These are phyloP conservation scores for Dicentrarchus labrax DNA, from an alignment of 2,113 vertebrate genomes.

Conservation along the genomic window DNA sequence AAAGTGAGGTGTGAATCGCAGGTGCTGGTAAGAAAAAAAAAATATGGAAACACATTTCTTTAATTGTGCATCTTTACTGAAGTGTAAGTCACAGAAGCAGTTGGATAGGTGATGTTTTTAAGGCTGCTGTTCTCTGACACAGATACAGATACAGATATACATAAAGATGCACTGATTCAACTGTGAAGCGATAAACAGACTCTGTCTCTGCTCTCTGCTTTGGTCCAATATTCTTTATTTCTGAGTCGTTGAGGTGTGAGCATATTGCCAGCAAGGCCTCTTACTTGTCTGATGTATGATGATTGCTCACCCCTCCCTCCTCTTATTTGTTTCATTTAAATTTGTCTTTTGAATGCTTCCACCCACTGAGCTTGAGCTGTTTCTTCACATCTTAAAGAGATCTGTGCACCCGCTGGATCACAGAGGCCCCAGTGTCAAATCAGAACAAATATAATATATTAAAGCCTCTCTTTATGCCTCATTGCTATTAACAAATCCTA, in stretches of 20 bases:
- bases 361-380: constrained; percentile 54
- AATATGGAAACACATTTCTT: constrained; percentile 24
- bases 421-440: constrained; percentile 68
- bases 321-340: constrained; percentile 69
- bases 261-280: constrained; percentile 34
- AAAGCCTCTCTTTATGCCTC: constrained; percentile 74
- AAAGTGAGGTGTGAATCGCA: constrained; percentile 43
- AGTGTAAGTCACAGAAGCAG: constrained; percentile 29
- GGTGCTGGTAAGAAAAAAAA: neutral
- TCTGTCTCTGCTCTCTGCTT: constrained; percentile 25
- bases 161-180: constrained; percentile 39
- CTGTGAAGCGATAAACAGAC: constrained; percentile 62
- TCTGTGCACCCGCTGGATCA: constrained; percentile 68
- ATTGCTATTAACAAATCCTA: constrained; percentile 79
- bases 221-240: constrained; percentile 66
- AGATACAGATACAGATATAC: constrained; percentile 17
- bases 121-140: constrained; percentile 44
- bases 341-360: constrained; percentile 65
- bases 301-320: constrained; percentile 54
- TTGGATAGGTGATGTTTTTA: constrained; percentile 56
- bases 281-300: constrained; percentile 68
- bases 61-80: constrained; percentile 5
- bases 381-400: constrained; percentile 69
- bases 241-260: constrained; percentile 70
- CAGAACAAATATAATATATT: constrained; percentile 75